A percentile compares a stretch with the other conserved stretches of the same genome.
Evolutionary conservation across 1,140 invertebrate genomes (phyloP).

Genomic region (Mycetomoellerius zeteki): DNA sequence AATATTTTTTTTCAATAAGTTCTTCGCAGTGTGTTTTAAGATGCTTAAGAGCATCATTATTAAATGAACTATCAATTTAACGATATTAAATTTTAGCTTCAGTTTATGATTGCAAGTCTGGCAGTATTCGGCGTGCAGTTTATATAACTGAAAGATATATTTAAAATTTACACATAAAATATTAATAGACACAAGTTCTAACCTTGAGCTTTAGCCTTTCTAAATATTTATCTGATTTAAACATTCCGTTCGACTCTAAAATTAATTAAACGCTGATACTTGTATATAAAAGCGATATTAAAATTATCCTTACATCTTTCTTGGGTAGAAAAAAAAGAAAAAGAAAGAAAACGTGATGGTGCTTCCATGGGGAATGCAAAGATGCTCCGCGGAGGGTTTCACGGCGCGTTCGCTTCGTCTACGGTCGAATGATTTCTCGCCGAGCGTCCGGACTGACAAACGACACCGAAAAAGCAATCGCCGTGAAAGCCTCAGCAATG

Average conservation of each 20-base stretch:
- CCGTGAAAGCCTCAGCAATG: conserved; percentile 76
- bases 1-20: too few relatives aligned
- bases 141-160: too few relatives aligned
- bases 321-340: not conserved
- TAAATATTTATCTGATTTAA: too few relatives aligned
- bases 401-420: conserved; percentile 20
- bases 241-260: not conserved
- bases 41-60: too few relatives aligned
- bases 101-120: too few relatives aligned
- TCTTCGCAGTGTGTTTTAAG: too few relatives aligned
- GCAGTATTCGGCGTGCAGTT: too few relatives aligned
- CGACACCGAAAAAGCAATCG: conserved; percentile 79
- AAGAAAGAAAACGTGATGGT: not conserved
- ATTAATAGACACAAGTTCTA: too few relatives aligned
- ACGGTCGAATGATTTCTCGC: conserved; percentile 75
- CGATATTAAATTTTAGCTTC: too few relatives aligned
- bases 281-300: not conserved
- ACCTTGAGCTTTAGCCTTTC: too few relatives aligned
- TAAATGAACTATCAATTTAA: too few relatives aligned
- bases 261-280: not conserved
- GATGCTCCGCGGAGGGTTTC: conserved; percentile 6
- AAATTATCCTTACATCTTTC: conserved; percentile 6
- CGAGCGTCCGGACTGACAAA: conserved; percentile 58
- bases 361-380: conserved; percentile 6
- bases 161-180: too few relatives aligned